Evolutionary conservation across 2,888 invertebrate species (phyloP).

Genomic region (Gymnoscelis rufifasciata): DNA sequence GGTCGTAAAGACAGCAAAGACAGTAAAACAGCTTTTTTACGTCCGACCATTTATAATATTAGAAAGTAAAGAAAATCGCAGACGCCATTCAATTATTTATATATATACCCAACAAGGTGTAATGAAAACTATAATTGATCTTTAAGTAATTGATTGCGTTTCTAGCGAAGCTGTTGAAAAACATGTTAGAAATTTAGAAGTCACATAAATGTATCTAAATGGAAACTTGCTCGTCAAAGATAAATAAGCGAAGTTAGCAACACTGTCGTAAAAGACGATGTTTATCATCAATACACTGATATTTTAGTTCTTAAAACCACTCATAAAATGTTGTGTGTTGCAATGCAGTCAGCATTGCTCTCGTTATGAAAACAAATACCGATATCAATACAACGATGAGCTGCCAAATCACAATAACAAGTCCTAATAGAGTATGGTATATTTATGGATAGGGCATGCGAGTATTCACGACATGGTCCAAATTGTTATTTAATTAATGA

Average conservation of each 20-base stretch:
- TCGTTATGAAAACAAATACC: no score
- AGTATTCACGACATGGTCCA: conserved; percentile 31
- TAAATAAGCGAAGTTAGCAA: no score
- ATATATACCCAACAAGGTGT: conserved; percentile 15
- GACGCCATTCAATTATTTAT: conserved; percentile 16
- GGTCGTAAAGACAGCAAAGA: conserved; percentile 38
- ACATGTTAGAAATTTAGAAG: conserved; percentile 44
- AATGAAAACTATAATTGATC: conserved; percentile 32
- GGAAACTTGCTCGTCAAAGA: conserved; percentile 46
- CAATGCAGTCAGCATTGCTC: no score
- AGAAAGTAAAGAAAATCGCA: conserved; percentile 22
- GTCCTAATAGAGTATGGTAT: conserved; percentile 39
- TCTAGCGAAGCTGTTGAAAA: conserved; percentile 59
- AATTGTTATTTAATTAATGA: conserved; percentile 47
- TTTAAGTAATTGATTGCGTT: conserved; percentile 37
- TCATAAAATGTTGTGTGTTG: no score
- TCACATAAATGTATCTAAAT: conserved; percentile 41
- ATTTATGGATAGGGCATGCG: conserved; percentile 36
- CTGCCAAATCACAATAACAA: conserved; percentile 42
- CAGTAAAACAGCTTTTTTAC: conserved; percentile 23
- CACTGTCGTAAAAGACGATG: no score
- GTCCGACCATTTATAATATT: conserved; percentile 18
- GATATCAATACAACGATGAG: conserved; percentile 29
- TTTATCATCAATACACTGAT: no score
- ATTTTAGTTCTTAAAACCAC: no score